phyloP scores from a whole-genome alignment of 1,140 invertebrate species.

The Bicyclus anynana region DNA sequence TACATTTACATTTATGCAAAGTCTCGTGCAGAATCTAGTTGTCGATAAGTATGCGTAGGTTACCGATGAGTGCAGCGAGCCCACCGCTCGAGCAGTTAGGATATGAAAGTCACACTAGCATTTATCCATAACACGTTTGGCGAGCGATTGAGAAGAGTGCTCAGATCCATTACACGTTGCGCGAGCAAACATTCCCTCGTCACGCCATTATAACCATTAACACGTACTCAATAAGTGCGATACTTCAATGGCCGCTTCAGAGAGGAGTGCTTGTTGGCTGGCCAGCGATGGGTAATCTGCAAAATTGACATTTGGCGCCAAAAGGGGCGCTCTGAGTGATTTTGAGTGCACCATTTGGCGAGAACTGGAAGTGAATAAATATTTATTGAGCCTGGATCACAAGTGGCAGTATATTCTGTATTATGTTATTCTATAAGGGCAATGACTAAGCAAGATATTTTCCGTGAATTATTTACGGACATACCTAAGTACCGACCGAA shows the following conservation, averaged over 20 bases:
- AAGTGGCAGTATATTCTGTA: constrained; percentile 43
- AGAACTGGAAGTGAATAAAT: constrained; percentile 53
- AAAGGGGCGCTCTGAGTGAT: constrained; percentile 53
- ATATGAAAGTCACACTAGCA: constrained; percentile 61
- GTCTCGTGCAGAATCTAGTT: neutral
- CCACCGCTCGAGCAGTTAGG: constrained; percentile 18
- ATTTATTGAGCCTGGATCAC: constrained; percentile 55
- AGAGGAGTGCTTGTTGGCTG: constrained; percentile 46
- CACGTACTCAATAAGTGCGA: constrained; percentile 31
- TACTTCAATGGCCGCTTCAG: constrained; percentile 22
- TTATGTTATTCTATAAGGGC: constrained; percentile 11
- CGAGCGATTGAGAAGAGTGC: constrained; percentile 61
- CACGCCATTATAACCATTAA: constrained; percentile 42
- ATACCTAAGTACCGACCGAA: no score
- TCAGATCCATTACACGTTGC: constrained; percentile 58
- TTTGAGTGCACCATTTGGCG: constrained; percentile 55
- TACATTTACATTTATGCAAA: neutral
- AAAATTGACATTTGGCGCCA: constrained; percentile 70
- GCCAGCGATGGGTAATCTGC: constrained; percentile 50
- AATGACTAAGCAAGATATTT: neutral
- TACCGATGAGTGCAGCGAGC: constrained; percentile 9
- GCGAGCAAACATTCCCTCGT: constrained; percentile 42
- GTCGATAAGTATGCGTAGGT: neutral
- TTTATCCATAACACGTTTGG: constrained; percentile 66
- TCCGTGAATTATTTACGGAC: neutral